Evolutionary conservation across 2,888 invertebrate genomes (phyloP), one percentile per base, ranked within the genome.

Genomic region (Pocota personata): DNA sequence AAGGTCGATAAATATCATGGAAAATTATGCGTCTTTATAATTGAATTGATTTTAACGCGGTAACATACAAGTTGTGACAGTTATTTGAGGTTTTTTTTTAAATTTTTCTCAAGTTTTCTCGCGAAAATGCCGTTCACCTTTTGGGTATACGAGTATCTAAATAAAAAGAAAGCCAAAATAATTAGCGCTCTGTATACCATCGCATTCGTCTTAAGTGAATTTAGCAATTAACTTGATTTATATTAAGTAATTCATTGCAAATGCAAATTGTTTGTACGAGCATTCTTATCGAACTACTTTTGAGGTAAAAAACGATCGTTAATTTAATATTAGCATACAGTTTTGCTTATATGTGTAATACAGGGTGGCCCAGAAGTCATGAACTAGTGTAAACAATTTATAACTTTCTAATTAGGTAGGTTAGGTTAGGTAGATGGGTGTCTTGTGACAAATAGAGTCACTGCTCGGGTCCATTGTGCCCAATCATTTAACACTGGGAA

Each of bases 21-120:
- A 55, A 67, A 82, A 67, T 86, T 82, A 86, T 80, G 82, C 82
- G 77, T 76, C 62, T 80, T 71, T 72, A 46, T 86, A 82, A 76
- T 72, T 80, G 57, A 86, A 82, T 80, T 82, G 86, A 77, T 73
- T 77, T 82, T 46, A 82, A 77, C 60, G 55, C 58, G 71, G 71
- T 75, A 76, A 80, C 79, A 60, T 67, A 76, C 58, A 66, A 57
- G 27, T 66, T 72, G 40, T 80, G 86, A 82, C 86, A 82, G 67
- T 82, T 86, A 86, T 82, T 82, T 73, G 72, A 72, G 35, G 37
- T 69, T 75, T n/a, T 10, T 21, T 57, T 24, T 55, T 50, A 3
- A 21, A 32, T 37, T 50, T 40, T 67, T 30, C 6, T 35, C 14
- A 6, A 4, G 10, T 58, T 46, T 46, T 57, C n/a, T n/a, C 40